Evolutionary conservation across 1,140 invertebrate species (phyloP).

Genomic region (Atta texana): DNA sequence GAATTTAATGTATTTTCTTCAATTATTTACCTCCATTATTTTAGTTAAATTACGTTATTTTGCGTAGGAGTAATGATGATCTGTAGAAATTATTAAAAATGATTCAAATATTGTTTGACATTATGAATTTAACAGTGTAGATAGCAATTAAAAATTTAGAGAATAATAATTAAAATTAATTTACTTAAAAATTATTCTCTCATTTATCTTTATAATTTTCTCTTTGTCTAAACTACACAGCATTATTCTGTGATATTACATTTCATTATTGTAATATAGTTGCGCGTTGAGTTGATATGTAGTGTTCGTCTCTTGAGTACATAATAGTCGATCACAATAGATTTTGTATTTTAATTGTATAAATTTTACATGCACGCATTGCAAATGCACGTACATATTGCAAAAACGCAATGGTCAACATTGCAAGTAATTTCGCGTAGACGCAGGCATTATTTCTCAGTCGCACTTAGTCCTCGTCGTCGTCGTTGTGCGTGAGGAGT

Average conservation of each 20-base stretch:
- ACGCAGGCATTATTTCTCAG: slow-evolving; percentile 17
- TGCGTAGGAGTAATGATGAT: too few species aligned
- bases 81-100: too few species aligned
- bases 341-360: slow-evolving; percentile 29
- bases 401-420: not conserved
- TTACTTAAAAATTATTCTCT: not conserved
- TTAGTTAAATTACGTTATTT: too few species aligned
- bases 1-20: too few species aligned
- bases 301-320: not conserved
- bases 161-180: slow-evolving; percentile 17
- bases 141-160: not conserved
- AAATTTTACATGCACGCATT: slow-evolving; percentile 8
- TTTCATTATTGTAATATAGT: not conserved
- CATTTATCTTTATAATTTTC: not conserved
- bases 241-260: not conserved
- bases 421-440: not conserved
- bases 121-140: too few species aligned
- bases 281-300: not conserved
- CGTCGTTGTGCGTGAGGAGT: not conserved
- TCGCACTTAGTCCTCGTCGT: slow-evolving; percentile 39
- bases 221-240: not conserved
- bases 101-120: too few species aligned
- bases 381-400: not conserved
- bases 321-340: not conserved
- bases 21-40: too few species aligned